These are phyloP conservation scores for Chrysotoxum bicinctum DNA, from an alignment of 2,888 invertebrate species.

Conservation along the genomic window DNA sequence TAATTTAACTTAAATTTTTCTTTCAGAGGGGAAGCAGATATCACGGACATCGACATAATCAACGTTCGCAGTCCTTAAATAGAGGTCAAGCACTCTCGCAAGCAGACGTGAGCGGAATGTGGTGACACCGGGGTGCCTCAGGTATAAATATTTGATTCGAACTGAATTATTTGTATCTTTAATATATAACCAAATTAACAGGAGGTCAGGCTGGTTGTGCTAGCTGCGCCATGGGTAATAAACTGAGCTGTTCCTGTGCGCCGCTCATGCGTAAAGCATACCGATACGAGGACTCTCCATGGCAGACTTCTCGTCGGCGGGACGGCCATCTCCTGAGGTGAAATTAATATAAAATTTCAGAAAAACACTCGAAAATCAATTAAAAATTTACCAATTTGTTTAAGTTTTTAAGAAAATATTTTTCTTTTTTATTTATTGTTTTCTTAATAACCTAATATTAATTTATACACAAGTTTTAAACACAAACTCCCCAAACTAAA, in stretches of 20 bases:
- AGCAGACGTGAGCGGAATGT: constrained; percentile 87
- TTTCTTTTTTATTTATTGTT: too few relatives aligned
- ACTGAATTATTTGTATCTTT: neutral
- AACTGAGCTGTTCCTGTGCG: constrained; percentile 97
- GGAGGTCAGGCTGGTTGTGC: constrained; percentile 82
- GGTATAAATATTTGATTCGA: constrained; percentile 79
- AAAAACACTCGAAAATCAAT: neutral
- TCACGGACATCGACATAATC: constrained; percentile 85
- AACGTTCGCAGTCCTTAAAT: constrained; percentile 89
- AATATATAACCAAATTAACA: constrained; percentile 51
- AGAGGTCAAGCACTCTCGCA: constrained; percentile 87
- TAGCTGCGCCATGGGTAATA: constrained; percentile 95
- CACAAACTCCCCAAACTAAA: neutral
- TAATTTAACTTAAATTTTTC: constrained; percentile 16
- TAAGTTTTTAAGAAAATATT: too few relatives aligned
- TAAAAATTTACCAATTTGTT: neutral
- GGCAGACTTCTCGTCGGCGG: constrained; percentile 92
- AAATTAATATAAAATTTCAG: constrained; percentile 36
- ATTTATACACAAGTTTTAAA: neutral
- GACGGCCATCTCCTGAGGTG: constrained; percentile 95
- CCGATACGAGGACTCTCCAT: constrained; percentile 97
- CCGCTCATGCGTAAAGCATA: constrained; percentile 98
- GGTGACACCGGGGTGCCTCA: constrained; percentile 91
- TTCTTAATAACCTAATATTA: neutral
- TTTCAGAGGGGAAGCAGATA: constrained; percentile 86